Conservation (phyloP, 2,797 vertebrate genomes). For the Myotis findleyi region DNA sequence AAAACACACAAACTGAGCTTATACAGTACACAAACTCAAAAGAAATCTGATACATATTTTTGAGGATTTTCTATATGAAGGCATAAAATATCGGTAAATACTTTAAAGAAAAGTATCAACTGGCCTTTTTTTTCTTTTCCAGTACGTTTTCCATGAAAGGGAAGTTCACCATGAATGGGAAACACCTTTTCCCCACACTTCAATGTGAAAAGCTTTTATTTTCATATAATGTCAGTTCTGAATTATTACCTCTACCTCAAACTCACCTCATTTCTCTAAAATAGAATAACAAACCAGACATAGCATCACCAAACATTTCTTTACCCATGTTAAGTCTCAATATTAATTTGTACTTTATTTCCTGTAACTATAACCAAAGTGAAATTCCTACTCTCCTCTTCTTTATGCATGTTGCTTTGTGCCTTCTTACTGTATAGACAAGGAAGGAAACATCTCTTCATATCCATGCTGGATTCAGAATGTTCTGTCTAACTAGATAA, state of each 20-base stretch:
- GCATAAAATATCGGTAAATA: constrained; percentile 35
- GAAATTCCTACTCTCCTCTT: constrained; percentile 15
- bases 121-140: not conserved
- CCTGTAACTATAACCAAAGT: constrained; percentile 1
- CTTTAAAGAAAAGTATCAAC: constrained; percentile 57
- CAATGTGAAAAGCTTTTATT: constrained; percentile 74
- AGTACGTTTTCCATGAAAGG: constrained; percentile 48
- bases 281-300: not conserved
- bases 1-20: constrained; percentile 14
- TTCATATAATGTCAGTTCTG: constrained; percentile 66
- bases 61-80: constrained; percentile 28
- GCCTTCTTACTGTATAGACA: constrained; percentile 4
- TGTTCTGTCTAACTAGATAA: not conserved
- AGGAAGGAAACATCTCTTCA: constrained; percentile 36
- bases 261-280: constrained; percentile 49
- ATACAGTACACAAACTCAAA: constrained; percentile 38
- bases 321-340: not conserved
- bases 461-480: constrained; percentile 35
- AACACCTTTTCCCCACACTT: constrained; percentile 78
- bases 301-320: not conserved
- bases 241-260: not conserved
- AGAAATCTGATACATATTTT: constrained; percentile 47
- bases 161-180: constrained; percentile 73
- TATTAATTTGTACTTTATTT: constrained; percentile 20
- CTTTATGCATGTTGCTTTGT: constrained; percentile 40